phyloP scores from a whole-genome alignment of 2,113 vertebrate species.

The Pluvianellus socialis region DNA sequence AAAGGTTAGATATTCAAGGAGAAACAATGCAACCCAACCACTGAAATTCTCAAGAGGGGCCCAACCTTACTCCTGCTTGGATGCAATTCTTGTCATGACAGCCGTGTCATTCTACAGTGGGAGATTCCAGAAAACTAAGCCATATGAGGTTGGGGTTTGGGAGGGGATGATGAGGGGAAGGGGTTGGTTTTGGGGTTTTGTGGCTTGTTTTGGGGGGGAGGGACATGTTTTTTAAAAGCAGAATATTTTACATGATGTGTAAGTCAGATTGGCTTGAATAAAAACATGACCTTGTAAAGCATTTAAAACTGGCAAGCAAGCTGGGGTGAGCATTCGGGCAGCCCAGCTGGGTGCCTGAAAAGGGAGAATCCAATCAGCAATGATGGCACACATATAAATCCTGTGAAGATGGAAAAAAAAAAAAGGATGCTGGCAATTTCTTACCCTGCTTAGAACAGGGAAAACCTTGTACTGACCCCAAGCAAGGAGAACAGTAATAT shows the following conservation, averaged over 20 bases:
- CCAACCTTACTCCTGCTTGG: not conserved
- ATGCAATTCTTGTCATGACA: not conserved
- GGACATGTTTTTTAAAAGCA: not conserved
- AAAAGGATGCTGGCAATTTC: not conserved
- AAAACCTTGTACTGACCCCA: not conserved
- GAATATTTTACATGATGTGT: not conserved
- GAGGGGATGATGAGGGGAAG: fast-evolving
- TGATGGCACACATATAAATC: not conserved
- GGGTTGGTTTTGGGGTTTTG: not conserved
- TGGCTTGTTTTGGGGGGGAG: not conserved
- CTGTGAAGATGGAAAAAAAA: not conserved
- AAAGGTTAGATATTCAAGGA: not conserved
- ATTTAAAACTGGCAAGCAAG: not conserved
- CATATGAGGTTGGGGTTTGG: not conserved
- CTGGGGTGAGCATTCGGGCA: not conserved
- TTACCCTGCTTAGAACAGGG: not conserved
- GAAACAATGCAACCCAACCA: not conserved
- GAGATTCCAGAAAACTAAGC: not conserved
- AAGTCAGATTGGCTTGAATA: not conserved
- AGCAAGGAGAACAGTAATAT: not conserved
- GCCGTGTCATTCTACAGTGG: not conserved
- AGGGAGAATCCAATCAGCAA: not conserved
- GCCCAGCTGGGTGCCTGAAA: slow-evolving; percentile 2
- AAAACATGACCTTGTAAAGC: not conserved
- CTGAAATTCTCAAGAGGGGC: not conserved